phyloP scores from a whole-genome alignment of 2,797 vertebrate species.

The Odontamblyopus rebecca region DNA sequence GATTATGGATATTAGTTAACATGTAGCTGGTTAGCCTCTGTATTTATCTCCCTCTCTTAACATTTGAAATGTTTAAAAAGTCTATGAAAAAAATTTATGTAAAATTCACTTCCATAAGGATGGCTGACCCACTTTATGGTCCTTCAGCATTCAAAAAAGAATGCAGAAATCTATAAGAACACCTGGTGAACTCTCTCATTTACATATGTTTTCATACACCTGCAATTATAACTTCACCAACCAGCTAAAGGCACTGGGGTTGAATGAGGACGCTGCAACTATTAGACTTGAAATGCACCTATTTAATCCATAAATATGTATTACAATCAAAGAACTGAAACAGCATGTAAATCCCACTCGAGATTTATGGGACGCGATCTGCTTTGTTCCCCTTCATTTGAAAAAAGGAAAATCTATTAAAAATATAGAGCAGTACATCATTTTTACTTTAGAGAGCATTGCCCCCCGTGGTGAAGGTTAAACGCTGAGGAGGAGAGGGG shows the following conservation, averaged over 20 bases:
- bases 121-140: too few relatives aligned
- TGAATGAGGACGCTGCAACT: neutral
- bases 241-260: neutral
- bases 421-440: neutral
- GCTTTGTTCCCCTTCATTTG: neutral
- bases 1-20: too few relatives aligned
- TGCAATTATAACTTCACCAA: too few relatives aligned
- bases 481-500: neutral
- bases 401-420: neutral
- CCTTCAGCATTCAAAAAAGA: too few relatives aligned
- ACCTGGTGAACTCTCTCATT: too few relatives aligned
- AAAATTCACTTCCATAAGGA: too few relatives aligned
- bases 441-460: neutral
- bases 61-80: too few relatives aligned
- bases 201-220: too few relatives aligned
- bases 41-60: too few relatives aligned
- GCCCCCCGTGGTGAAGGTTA: neutral
- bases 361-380: neutral
- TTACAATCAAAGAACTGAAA: neutral
- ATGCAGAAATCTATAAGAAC: too few relatives aligned
- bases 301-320: neutral
- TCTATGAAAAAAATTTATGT: too few relatives aligned
- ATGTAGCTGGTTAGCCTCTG: too few relatives aligned
- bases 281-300: neutral
- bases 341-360: neutral